Base-by-base conservation (phyloP, 2,113 vertebrate genomes). In the Onychostoma macrolepis region DNA sequence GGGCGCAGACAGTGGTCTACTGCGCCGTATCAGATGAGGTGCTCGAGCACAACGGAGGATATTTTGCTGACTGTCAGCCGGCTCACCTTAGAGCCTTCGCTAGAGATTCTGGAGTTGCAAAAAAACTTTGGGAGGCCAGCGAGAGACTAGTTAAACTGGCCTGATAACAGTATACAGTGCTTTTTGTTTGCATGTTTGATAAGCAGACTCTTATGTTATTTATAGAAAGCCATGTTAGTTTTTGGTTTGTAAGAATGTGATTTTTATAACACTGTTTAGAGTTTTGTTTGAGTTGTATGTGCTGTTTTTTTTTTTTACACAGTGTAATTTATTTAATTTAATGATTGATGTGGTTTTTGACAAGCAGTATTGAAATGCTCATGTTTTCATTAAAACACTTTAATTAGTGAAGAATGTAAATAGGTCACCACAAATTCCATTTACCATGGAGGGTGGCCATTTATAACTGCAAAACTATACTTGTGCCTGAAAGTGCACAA, bases 121-220 rank as follows among this genome's bases (percentile, higher is more conserved):
- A 94, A 80, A 96, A 96, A 85, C 93, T 96, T 75, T 96, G 96
- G 95, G 96, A 96, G 78, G 95, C 94, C 85, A 96, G 95, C 65
- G 95, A 96, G 91, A 92, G 95, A 86, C 90, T 96, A 82, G 95
- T 96, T 74, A 94, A 93, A 11, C 92, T 94, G 21, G 91, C 86
- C 50, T 96, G 90, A 95, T 1, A n/a, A 2, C 1, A 41, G 45
- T 1, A 13, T 45, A 13, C 21, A 53, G 6, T 13, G 45, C 78
- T 43, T 61, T 53, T n/a, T 43, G n/a, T n/a, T 30, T 84, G 21
- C 19, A 26, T 41, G 33, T 61, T 61, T 41, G 36, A 61, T 61
- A 26, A n/a, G 19, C 19, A 80, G 11, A 53, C 30, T 33, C 65
- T 53, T 50, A 6, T 26, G 41, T 75, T 76, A 50, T 67, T 61